Evolutionary conservation across 2,888 invertebrate genomes (phyloP), one percentile per base, ranked within the genome.

Genomic region (Diplolepis rosae): DNA sequence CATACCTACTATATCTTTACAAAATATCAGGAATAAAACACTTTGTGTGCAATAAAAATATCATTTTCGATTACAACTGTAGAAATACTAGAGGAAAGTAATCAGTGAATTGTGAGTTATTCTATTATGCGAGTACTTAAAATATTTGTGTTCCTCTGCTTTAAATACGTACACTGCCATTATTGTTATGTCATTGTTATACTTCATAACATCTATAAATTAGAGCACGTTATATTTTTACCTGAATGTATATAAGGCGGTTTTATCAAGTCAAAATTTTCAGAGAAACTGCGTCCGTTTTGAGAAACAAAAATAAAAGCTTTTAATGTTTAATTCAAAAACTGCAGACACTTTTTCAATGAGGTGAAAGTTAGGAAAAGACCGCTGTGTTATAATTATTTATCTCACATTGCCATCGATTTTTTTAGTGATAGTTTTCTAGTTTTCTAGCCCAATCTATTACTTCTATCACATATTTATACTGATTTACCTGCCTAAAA

Each of bases 201-300:
- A 61, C 15, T 22, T 27, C 24, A 35, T 61, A 61, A 61, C 35
- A 35, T 61, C 39, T 39, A 61, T 61, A 32, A 24, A 61, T 39
- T 61, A 61, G 61, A 61, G 39, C 61, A 61, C 39, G 61, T 61
- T 61, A 2, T 39, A 61, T 35, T 61, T 61, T 61, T 61, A 61
- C 24, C 7, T 61, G 7, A 9, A 39, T 61, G 24, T 61, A 61
- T 35, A 24, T 32, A 13, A 61, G 24, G 18, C 61, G 61, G 24
- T 61, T 13, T 24, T 35, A 39, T 61, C 39, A 24, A 61, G 22
- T 22, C 6, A 6, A 24, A 24, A 24, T 61, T 32, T 28, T 35
- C 7, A n/a, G n/a, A 28, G 27, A 27, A 39, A 61, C 4, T 39
- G 7, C 13, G 24, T 24, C 9, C 39, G 39, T 61, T 61, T 39